Evolutionary conservation across 2,797 vertebrate species (phyloP), one percentile per base, ranked within the genome.

Genomic region (Cuniculus paca): DNA sequence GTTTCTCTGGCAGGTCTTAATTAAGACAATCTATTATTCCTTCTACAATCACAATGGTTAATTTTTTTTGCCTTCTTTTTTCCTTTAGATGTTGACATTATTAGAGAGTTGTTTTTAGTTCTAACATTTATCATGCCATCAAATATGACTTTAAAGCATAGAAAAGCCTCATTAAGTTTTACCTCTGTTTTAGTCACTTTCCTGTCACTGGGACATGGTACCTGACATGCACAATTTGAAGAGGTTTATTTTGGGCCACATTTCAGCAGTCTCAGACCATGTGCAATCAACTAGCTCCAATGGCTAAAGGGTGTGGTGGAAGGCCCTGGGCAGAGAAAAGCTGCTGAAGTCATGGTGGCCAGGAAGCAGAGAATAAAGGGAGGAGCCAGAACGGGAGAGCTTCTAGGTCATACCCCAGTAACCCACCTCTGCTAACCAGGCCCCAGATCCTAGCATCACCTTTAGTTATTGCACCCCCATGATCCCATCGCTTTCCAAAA

Each of bases 121-220:
- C 24, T 90, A 90, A 87, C 60, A 74, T 94, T 84, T 84, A 91
- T 94, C 60, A 26, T 96, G 36, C 20, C 54, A 93, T 92, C 42
- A 79, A 94, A 82, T 75, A 83, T 45, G 5, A 90, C 63, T 89
- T 92, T 61, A 88, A 65, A 50, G 60, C 85, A 56, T 5, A 93
- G 56, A 52, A 74, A 86, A 93, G 60, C 20, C 20, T 97, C 36
- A 88, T 82, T 89, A 84, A 91, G 90, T 90, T 85, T 88, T 81
- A 79, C 52, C 72, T 48, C 42, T 75, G 26, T 48, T 28, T 75
- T 75, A 75, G 72, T 75, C 72, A 75, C 72, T 48, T 75, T 75
- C 72, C 48, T 31, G 7, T 48, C 26, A 16, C 26, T 14, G 24
- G 22, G 42, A 48, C 26, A 45, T 2, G 17, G 31, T 75, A 48